Conservation (phyloP, 2,113 vertebrate genomes). For the Halichoeres trimaculatus region DNA sequence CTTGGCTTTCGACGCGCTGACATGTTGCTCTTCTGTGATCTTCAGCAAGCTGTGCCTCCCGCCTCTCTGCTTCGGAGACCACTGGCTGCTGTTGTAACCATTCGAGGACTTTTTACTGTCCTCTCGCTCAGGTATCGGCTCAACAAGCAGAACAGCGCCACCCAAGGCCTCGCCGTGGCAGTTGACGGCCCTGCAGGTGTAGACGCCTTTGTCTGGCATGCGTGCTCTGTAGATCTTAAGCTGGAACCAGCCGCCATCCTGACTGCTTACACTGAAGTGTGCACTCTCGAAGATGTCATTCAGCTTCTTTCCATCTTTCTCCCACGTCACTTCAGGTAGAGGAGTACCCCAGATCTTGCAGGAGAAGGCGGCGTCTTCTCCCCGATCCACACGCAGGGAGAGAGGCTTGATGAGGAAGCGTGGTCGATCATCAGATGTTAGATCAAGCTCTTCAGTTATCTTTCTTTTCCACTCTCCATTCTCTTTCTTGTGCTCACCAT, state of each 20-base stretch:
- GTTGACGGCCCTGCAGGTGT: conserved; percentile 90
- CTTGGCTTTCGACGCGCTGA: conserved; percentile 82
- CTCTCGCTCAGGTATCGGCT: conserved; percentile 70
- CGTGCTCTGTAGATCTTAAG: conserved; percentile 86
- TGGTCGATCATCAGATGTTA: conserved; percentile 70
- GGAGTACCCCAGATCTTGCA: conserved; percentile 89
- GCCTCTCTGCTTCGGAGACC: conserved; percentile 61
- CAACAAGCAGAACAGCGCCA: conserved; percentile 90
- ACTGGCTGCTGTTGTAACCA: conserved; percentile 47
- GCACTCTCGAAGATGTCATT: conserved; percentile 90
- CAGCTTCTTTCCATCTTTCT: conserved; percentile 91
- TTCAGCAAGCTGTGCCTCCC: conserved; percentile 48
- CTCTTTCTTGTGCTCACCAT: conserved; percentile 27
- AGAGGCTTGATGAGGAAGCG: conserved; percentile 87
- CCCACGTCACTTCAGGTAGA: conserved; percentile 85
- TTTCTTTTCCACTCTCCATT: conserved; percentile 11
- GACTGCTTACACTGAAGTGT: conserved; percentile 85
- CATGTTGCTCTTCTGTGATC: conserved; percentile 45
- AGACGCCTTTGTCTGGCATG: conserved; percentile 90
- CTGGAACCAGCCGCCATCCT: conserved; percentile 85
- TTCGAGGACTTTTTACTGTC: conserved; percentile 56
- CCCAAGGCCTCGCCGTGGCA: conserved; percentile 83
- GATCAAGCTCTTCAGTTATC: conserved; percentile 36
- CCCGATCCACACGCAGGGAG: conserved; percentile 85
- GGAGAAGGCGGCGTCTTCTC: conserved; percentile 87